Evolutionary conservation across 2,113 vertebrate genomes (phyloP).

Genomic region (Mesitornis unicolor): DNA sequence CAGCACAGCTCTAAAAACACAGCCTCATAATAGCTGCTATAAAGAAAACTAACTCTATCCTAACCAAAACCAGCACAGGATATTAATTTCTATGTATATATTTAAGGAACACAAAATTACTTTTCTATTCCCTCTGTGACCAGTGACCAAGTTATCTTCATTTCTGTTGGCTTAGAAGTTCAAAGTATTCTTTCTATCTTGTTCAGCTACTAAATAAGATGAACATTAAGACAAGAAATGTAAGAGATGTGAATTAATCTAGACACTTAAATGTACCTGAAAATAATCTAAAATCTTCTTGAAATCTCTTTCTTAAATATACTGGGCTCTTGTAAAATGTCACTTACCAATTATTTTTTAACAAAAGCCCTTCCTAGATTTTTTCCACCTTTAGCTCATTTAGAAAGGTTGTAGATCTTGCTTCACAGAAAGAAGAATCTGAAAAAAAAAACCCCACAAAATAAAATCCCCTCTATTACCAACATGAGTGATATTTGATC

Average conservation of each 20-base stretch:
- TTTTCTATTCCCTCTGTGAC: neutral
- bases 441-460: slow-evolving; percentile 17
- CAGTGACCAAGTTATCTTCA: neutral
- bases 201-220: neutral
- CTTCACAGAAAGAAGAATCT: slow-evolving; percentile 21
- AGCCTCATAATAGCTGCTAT: no score
- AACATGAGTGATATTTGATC: slow-evolving; percentile 30
- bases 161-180: neutral
- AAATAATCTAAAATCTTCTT: neutral
- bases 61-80: no score
- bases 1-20: no score
- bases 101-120: neutral
- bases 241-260: neutral
- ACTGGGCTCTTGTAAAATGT: neutral
- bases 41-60: no score
- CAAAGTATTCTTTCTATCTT: neutral
- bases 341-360: neutral
- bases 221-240: neutral
- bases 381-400: neutral
- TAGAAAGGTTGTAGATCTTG: neutral
- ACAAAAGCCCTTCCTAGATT: neutral
- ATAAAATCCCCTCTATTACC: slow-evolving; percentile 30
- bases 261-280: neutral
- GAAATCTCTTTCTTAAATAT: neutral
- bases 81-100: neutral